Evolutionary conservation across 2,797 vertebrate genomes (phyloP).

Genomic region (Cynodonichthys magdalenae): DNA sequence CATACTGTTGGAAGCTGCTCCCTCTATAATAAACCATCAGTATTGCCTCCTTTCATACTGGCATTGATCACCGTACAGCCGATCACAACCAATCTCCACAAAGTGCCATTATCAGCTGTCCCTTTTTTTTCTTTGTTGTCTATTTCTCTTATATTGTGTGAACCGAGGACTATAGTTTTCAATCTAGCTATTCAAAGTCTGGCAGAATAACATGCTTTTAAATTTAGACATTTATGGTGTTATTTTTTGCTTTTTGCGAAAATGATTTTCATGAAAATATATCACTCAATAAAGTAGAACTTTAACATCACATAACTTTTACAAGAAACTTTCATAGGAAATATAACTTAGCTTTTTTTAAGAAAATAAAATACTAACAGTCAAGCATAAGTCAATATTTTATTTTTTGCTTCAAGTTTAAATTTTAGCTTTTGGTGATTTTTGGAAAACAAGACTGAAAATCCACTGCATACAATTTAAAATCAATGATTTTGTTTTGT

Average conservation of each 20-base stretch:
- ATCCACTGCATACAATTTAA: no score
- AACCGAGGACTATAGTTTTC: conserved; percentile 45
- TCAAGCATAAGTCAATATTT: no score
- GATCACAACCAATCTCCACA: conserved; percentile 69
- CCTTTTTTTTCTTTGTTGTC: conserved; percentile 55
- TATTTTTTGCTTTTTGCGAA: background rate
- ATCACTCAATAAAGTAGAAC: background rate
- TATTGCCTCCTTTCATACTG: conserved; percentile 67
- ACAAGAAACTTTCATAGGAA: no score
- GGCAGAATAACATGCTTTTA: conserved; percentile 28
- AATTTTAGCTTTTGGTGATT: no score
- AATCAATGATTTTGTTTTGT: no score
- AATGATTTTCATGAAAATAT: background rate
- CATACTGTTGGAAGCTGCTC: conserved; percentile 70
- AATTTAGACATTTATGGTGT: conserved; percentile 34
- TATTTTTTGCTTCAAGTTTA: no score
- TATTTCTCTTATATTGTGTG: conserved; percentile 49
- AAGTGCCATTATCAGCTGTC: conserved; percentile 52
- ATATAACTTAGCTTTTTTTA: no score
- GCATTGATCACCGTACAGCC: conserved; percentile 72
- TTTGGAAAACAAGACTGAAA: no score
- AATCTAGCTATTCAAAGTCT: conserved; percentile 26
- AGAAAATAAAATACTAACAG: no score
- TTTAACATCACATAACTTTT: background rate
- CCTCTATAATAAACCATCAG: conserved; percentile 70